A percentile compares a stretch with the other conserved stretches of the same genome.
Conservation (phyloP, 2,113 vertebrate genomes). For the Silurus meridionalis region DNA sequence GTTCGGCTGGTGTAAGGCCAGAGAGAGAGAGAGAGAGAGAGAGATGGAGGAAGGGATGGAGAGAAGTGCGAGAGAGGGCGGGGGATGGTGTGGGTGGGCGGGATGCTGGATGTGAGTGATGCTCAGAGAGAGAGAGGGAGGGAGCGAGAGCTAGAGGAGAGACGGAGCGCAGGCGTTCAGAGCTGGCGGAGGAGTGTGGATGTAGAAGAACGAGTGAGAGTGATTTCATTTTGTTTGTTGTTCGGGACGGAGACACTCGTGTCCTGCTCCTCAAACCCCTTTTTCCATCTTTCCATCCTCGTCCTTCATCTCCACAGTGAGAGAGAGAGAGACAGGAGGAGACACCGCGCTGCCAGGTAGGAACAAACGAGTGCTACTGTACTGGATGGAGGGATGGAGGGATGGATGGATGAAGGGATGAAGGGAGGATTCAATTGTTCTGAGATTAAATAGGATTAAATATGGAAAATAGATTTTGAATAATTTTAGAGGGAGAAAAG, state of each 20-base stretch:
- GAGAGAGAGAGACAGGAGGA: neutral
- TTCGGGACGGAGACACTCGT: conserved; percentile 4
- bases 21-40: conserved; percentile 21
- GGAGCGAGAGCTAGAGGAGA: conserved; percentile 52
- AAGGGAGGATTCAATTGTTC: neutral
- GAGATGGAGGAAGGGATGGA: conserved; percentile 2
- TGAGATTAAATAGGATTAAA: neutral
- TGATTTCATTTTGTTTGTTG: conserved; percentile 24
- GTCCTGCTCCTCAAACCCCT: neutral
- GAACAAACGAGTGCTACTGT: conserved; percentile 10
- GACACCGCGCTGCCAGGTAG: conserved; percentile 12
- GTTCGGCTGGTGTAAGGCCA: conserved; percentile 24
- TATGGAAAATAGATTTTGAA: neutral
- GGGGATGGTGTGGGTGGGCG: conserved; percentile 43
- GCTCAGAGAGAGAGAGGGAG: conserved; percentile 61
- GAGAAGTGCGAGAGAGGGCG: neutral
- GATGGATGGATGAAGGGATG: neutral
- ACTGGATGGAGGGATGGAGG: neutral
- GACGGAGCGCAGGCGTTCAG: conserved; percentile 55
- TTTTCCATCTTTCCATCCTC: conserved; percentile 8
- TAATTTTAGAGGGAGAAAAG: neutral
- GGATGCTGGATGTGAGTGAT: conserved; percentile 52
- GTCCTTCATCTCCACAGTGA: neutral
- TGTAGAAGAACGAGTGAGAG: conserved; percentile 62
- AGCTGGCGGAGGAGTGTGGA: conserved; percentile 65